Base-by-base conservation (phyloP, 2,113 vertebrate genomes). In the Isichthys henryi region DNA sequence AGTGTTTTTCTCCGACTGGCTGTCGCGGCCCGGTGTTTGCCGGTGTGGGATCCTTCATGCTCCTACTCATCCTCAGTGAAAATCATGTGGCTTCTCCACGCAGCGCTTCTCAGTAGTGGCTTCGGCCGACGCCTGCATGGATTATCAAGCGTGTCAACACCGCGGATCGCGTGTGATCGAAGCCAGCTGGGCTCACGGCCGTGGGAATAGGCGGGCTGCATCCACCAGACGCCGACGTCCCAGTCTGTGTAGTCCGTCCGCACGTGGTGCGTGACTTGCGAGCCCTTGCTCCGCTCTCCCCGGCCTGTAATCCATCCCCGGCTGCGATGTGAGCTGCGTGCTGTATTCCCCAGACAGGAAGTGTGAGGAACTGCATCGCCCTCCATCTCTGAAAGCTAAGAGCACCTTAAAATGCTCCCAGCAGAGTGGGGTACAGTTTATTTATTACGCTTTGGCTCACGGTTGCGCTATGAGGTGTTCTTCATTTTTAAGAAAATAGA, bases 1-100 rank as follows among this genome's bases (percentile, higher is more conserved):
- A 90, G 91, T 92, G 77, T 92, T 92, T 91, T 82, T 91, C 90
- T 94, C 91, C 91, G 92, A 90, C 89, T 90, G 89, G 92, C 89
- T 94, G 93, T 94, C 91, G 93, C 92, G 92, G 94, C 92, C 90
- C 92, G 92, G 91, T 92, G 91, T 92, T 93, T 91, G 89, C 93
- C 82, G 77, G 88, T 4, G 35, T 91, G 90, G 89, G 94, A 27
- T 91, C 92, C 94, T 91, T 92, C 92, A 92, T 90, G 92, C 88
- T 91, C 93, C 92, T 93, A 92, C 92, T 94, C 93, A 93, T 91
- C 35, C 89, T 74, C 48, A 91, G 91, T 90, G 91, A 91, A 91
- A 91, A 92, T 93, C 93, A 91, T 90, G 91, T 52, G 74, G 90
- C 91, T 90, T 88, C 91, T 93, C 88, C 90, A 82, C 90, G 62